A percentile compares a stretch with the other conserved stretches of the same genome.
These are phyloP conservation scores for Ophioninae sp. DNA, from an alignment of 2,888 invertebrate species.

Conservation along the genomic window DNA sequence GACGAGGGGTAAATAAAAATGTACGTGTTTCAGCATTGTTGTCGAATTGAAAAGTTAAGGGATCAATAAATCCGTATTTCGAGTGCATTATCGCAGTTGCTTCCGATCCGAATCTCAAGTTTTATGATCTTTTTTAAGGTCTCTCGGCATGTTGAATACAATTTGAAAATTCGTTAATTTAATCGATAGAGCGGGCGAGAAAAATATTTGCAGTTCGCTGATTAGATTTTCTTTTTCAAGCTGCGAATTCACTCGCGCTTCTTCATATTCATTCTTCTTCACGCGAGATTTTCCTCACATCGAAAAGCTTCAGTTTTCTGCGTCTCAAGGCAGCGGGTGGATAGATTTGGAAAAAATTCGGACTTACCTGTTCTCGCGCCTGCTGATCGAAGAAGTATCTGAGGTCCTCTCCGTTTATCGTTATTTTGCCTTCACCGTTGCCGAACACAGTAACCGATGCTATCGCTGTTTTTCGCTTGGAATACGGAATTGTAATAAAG, in stretches of 20 bases:
- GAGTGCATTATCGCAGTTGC: not conserved
- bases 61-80: not conserved
- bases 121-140: too few species aligned
- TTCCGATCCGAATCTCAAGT: too few species aligned
- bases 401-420: constrained; percentile 90
- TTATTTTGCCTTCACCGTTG: constrained; percentile 92
- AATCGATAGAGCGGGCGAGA: too few species aligned
- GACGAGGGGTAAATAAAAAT: not conserved
- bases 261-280: too few species aligned
- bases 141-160: too few species aligned
- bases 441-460: constrained; percentile 90
- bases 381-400: constrained; percentile 88
- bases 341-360: not conserved
- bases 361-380: constrained; percentile 88
- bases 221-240: too few species aligned
- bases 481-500: constrained; percentile 83
- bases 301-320: not conserved
- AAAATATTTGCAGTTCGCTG: too few species aligned
- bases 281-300: not conserved
- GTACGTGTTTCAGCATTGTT: too few species aligned
- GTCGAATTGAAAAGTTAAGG: too few species aligned
- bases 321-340: not conserved
- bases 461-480: constrained; percentile 87
- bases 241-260: too few species aligned
- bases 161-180: too few species aligned